Percentiles rank a stretch among this genome's conserved stretches.
These are phyloP conservation scores for Clarias fuscus DNA, from an alignment of 2,797 vertebrate species.

Conservation along the genomic window DNA sequence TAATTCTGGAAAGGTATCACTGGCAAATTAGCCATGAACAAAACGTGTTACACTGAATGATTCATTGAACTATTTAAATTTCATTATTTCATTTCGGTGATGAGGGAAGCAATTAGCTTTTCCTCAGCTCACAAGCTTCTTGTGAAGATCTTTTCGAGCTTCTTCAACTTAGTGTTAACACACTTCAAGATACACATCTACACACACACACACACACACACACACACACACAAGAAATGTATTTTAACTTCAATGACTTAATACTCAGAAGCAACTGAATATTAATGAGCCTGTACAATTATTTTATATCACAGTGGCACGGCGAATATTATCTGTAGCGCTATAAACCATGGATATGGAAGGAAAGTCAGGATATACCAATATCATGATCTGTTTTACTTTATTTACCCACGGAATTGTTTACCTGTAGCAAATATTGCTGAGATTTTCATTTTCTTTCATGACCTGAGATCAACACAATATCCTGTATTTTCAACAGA, in stretches of 20 bases:
- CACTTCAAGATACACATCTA: background rate
- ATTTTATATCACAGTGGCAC: background rate
- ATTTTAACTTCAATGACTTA: constrained; percentile 1
- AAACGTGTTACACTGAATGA: constrained; percentile 62
- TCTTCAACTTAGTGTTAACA: constrained; percentile 30
- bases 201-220: background rate
- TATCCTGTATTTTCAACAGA: background rate
- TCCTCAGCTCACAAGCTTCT: constrained; percentile 42
- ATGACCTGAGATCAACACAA: background rate
- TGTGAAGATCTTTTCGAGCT: constrained; percentile 35
- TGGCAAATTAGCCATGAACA: constrained; percentile 65
- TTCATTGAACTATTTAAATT: constrained; percentile 57
- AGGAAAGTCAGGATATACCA: background rate
- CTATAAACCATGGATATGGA: background rate
- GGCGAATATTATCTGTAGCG: background rate
- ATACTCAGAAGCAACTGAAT: background rate
- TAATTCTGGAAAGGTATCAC: constrained; percentile 62
- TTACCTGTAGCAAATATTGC: background rate
- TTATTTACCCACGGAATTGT: background rate
- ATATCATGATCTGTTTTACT: background rate
- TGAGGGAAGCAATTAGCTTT: constrained; percentile 48
- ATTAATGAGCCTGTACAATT: background rate
- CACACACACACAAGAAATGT: background rate
- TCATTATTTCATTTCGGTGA: constrained; percentile 60
- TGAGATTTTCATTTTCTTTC: constrained; percentile 8